Conservation (phyloP, 1,140 invertebrate species). For the Metaphire vulgaris region DNA sequence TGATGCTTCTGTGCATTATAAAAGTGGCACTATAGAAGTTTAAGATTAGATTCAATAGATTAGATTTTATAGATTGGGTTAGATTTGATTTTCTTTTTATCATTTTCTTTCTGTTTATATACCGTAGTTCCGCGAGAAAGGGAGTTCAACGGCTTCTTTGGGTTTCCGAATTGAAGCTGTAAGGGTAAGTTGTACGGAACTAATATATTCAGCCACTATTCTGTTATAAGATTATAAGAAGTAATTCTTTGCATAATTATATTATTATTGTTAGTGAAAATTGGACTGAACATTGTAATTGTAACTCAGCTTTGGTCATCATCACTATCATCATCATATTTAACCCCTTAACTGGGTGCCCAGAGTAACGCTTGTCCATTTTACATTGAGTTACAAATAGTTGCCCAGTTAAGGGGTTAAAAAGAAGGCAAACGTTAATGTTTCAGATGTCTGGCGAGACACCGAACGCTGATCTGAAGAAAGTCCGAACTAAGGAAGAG, state of each 20-base stretch:
- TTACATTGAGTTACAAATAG: too few species aligned
- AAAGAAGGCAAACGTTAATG: too few species aligned
- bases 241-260: slow-evolving; percentile 6
- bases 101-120: slow-evolving; percentile 24
- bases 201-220: not conserved
- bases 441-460: not conserved
- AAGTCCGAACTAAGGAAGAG: not conserved
- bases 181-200: slow-evolving; percentile 58
- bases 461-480: not conserved
- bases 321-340: too few species aligned
- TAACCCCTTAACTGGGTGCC: too few species aligned
- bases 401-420: too few species aligned
- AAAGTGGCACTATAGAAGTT: too few species aligned
- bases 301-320: not conserved
- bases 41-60: too few species aligned
- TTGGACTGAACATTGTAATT: not conserved
- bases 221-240: not conserved
- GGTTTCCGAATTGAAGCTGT: slow-evolving; percentile 97
- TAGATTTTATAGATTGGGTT: too few species aligned
- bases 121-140: slow-evolving; percentile 72
- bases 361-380: too few species aligned
- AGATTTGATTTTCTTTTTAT: not conserved
- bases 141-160: slow-evolving; percentile 87
- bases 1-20: too few species aligned
- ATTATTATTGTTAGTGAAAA: not conserved